Conservation (phyloP, 2,113 vertebrate species). For the Lonchura striata region DNA sequence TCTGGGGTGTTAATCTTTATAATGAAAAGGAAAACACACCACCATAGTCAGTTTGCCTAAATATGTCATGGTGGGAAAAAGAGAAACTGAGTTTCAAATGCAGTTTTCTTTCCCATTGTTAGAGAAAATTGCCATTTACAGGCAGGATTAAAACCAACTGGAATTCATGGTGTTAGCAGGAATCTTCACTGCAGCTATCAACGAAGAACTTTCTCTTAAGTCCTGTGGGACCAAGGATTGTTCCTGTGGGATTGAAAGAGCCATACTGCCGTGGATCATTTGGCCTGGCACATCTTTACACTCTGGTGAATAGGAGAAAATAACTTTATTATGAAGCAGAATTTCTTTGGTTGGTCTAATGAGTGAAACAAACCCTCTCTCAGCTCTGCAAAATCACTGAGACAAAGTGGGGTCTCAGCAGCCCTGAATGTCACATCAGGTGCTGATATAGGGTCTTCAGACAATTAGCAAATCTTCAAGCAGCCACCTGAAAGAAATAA, state of each 20-base stretch:
- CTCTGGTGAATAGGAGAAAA: not conserved
- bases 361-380: not conserved
- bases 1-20: not conserved
- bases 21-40: not conserved
- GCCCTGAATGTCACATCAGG: not conserved
- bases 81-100: not conserved
- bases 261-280: not conserved
- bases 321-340: not conserved
- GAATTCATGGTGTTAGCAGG: not conserved
- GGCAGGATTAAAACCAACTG: not conserved
- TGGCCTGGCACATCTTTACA: not conserved
- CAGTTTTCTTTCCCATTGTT: not conserved
- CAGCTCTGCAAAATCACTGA: not conserved
- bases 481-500: conserved; percentile 49
- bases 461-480: conserved; percentile 52
- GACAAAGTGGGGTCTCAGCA: not conserved
- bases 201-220: not conserved
- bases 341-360: not conserved
- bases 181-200: not conserved
- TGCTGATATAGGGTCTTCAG: not conserved
- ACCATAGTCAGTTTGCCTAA: not conserved
- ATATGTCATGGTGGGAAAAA: not conserved
- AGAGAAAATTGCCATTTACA: not conserved
- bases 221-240: not conserved
- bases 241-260: not conserved